Evolutionary conservation across 2,888 invertebrate genomes (phyloP).

Genomic region (Drosophila fulvimacula): DNA sequence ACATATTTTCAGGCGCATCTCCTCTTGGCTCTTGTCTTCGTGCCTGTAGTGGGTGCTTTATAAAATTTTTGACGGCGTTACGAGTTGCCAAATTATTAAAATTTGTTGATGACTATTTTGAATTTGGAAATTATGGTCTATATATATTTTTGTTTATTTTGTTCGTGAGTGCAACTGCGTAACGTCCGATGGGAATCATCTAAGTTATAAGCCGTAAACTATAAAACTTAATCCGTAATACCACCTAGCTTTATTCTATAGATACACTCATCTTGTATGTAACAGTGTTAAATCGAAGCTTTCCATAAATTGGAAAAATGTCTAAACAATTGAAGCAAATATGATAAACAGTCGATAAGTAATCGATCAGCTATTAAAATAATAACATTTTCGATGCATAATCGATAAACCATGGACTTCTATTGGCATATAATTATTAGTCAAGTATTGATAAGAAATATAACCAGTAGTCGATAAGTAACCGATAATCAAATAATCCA

Average conservation of each 20-base stretch:
- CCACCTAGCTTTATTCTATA: slow-evolving; percentile 38
- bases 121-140: slow-evolving; percentile 17
- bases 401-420: not conserved
- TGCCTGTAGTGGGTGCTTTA: slow-evolving; percentile 26
- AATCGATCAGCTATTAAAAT: not conserved
- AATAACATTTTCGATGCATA: not conserved
- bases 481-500: not conserved
- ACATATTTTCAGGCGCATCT: slow-evolving; percentile 74
- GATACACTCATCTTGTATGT: slow-evolving; percentile 69
- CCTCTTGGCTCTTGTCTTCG: slow-evolving; percentile 45
- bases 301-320: slow-evolving; percentile 8
- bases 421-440: not conserved
- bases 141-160: not conserved
- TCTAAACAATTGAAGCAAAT: slow-evolving; percentile 2
- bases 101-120: slow-evolving; percentile 17
- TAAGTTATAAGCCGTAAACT: slow-evolving; percentile 34
- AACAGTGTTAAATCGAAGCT: slow-evolving; percentile 33
- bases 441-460: not conserved
- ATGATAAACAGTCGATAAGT: not conserved
- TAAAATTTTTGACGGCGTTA: slow-evolving; percentile 37
- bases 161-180: slow-evolving; percentile 34
- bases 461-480: not conserved
- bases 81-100: slow-evolving; percentile 39
- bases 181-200: slow-evolving; percentile 59
- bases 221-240: slow-evolving; percentile 34